Evolutionary conservation across 35 echinoderm and acorn worm species (phyloP), one percentile per base, ranked within the genome.

Genomic region (Diadema setosum): DNA sequence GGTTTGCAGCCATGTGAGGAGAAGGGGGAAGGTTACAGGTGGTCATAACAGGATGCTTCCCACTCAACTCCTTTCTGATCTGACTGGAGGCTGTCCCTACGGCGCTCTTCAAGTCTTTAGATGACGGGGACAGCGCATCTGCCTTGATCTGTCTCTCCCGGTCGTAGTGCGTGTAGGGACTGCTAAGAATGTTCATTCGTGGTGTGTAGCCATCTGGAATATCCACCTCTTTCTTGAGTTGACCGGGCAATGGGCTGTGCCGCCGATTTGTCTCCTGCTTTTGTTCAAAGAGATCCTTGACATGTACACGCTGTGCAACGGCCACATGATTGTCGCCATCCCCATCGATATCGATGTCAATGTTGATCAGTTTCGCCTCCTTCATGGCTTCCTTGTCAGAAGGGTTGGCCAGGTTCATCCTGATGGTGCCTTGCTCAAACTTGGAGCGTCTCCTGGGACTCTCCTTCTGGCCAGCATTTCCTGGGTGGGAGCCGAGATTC

Each of bases 171-270:
- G 58, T 56, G 29, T 90, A 70, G 29, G 88, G 88, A 12, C 80
- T 83, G 88, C 88, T 90, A 9, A 90, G 52, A 20, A 90, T 84
- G 45, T 90, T 90, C 88, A 90, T 83, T 12, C 43, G 45, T 33
- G 61, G 61, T 32, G 55, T 90, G 42, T 36, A 64, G 44, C 60
- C 57, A 25, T 42, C 49, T 3, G 73, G 73, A 9, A 78, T 78
- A 26, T 78, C 27, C 37, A 73, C 61, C 36, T 46, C 50, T 39
- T 83, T 39, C 1, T 58, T 49, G 11, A 37, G 58, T 44, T 46
- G 58, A 42, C 61, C 36, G 0, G 88, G 80, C 11, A 64, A 65
- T 4, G 85, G 85, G 25, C 88, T 90, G 5, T 42, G 20, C 58
- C 42, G 44, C 2, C 56, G 40, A 31, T 80, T 89, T 8, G 33